Evolutionary conservation across 37 sponge, comb jelly and placozoan genomes (phyloP), one percentile per base, ranked within the genome.

Genomic region (Spongilla lacustris): DNA sequence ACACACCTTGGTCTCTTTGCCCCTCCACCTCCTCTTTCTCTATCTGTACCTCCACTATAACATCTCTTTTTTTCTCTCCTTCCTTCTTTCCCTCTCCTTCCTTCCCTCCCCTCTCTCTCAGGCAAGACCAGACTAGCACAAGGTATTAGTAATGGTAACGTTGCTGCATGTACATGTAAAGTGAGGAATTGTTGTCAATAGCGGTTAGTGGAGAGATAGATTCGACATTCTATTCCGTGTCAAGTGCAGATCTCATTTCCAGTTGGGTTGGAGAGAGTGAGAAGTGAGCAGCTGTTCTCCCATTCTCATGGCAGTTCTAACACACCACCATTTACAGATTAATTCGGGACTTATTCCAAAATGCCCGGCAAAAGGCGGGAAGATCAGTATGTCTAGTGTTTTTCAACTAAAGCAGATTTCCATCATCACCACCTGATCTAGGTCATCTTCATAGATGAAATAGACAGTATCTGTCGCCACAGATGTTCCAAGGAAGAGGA

Each of bases 211-310:
- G 89, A 46, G 97, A 96, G 86, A 89, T 87, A 25, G 72, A 91
- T 24, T 89, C 92, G 22, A 89, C 79, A 6, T 96, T 93, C 79
- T 96, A 89, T 79, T 89, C 85, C 36, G 90, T 96, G 30, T 91
- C 97, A 30, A 89, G 92, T 66, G 88, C 97, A 17, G 94, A 96
- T 76, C 87, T 96, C 50, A 78, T 96, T 24, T 96, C 97, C 73
- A 96, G 97, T 76, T 96, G 92, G 89, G 97, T 96, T 25, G 97
- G 97, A 27, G 97, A 96, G 79, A 96, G 94, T 81, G 97, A 96
- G 33, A 91, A 92, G 90, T 94, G 85, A 78, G 87, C 34, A n/a
- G n/a, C 58, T 49, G 67, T 49, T 23, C 26, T 27, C 27, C 38
- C 32, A 38, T 58, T 12, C 50, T 70, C 26, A 48, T 46, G 48